phyloP scores from a whole-genome alignment of 1,140 invertebrate genomes.

The Pissodes strobi region DNA sequence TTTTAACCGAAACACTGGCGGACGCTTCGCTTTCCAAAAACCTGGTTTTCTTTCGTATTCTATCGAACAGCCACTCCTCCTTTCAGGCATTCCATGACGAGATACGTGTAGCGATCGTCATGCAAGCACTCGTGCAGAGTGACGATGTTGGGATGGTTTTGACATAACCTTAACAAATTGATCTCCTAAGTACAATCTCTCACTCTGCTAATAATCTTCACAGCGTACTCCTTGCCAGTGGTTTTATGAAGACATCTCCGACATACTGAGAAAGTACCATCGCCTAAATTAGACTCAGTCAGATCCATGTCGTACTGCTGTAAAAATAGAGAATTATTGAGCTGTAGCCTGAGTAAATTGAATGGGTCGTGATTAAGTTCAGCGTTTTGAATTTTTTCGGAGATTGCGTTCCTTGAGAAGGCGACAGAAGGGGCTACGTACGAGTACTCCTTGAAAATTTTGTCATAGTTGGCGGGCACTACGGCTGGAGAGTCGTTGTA shows the following conservation, averaged over 20 bases:
- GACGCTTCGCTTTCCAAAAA: conserved; percentile 74
- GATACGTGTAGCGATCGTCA: conserved; percentile 79
- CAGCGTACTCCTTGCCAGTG: conserved; percentile 75
- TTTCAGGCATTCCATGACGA: conserved; percentile 82
- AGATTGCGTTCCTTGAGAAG: conserved; percentile 82
- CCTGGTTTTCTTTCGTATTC: conserved; percentile 65
- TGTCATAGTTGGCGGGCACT: conserved; percentile 81
- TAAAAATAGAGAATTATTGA: conserved; percentile 84
- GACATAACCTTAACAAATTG: conserved; percentile 76
- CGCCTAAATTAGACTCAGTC: conserved; percentile 73
- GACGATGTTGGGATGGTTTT: conserved; percentile 89
- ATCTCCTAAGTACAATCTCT: conserved; percentile 79
- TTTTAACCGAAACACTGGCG: too few relatives aligned
- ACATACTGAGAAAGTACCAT: conserved; percentile 89
- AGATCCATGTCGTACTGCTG: conserved; percentile 78
- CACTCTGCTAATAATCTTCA: conserved; percentile 86
- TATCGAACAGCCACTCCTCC: conserved; percentile 87
- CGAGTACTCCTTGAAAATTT: conserved; percentile 90
- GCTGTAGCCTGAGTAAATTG: conserved; percentile 41
- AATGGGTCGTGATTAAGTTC: conserved; percentile 54
- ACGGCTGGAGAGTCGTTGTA: conserved; percentile 90
- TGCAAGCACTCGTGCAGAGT: conserved; percentile 79
- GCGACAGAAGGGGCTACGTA: conserved; percentile 93
- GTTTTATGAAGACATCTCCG: conserved; percentile 76
- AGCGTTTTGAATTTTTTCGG: conserved; percentile 57